Percentiles rank a stretch among this genome's conserved stretches.
Evolutionary conservation across 2,888 invertebrate genomes (phyloP).

Genomic region (Tortricodes alternella): DNA sequence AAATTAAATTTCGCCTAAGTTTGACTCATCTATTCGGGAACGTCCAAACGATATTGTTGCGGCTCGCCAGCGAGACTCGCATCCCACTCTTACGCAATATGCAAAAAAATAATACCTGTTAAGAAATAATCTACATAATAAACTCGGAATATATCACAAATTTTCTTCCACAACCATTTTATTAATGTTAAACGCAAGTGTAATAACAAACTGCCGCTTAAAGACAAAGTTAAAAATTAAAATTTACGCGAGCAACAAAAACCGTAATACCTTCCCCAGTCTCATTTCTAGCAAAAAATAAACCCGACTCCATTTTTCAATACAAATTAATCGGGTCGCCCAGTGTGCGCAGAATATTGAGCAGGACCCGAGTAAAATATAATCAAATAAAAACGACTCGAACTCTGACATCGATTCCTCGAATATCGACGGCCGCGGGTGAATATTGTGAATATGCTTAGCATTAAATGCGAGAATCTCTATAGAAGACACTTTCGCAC

Average conservation of each 20-base stretch:
- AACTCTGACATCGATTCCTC: slow-evolving; percentile 27
- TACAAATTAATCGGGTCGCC: slow-evolving; percentile 34
- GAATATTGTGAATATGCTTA: not conserved
- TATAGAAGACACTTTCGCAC: too few relatives aligned
- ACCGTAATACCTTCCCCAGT: not conserved
- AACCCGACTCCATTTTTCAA: slow-evolving; percentile 32
- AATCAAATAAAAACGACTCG: slow-evolving; percentile 33
- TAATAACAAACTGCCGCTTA: too few relatives aligned
- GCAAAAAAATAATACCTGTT: too few relatives aligned
- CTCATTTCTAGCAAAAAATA: slow-evolving; percentile 22
- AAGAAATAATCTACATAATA: too few relatives aligned
- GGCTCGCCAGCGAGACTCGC: too few relatives aligned
- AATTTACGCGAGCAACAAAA: not conserved
- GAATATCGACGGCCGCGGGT: not conserved
- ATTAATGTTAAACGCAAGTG: too few relatives aligned
- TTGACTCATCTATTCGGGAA: too few relatives aligned
- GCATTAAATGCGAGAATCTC: not conserved
- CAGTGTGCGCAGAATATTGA: slow-evolving; percentile 32
- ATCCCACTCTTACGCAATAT: too few relatives aligned
- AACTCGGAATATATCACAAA: too few relatives aligned
- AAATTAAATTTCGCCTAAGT: too few relatives aligned
- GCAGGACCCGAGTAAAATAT: slow-evolving; percentile 30
- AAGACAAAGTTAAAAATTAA: not conserved
- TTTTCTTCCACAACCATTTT: too few relatives aligned
- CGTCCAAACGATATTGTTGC: too few relatives aligned